A percentile compares a stretch with the other conserved stretches of the same genome.
Evolutionary conservation across 2,113 vertebrate species (phyloP).

Genomic region (Aphelocoma coerulescens): DNA sequence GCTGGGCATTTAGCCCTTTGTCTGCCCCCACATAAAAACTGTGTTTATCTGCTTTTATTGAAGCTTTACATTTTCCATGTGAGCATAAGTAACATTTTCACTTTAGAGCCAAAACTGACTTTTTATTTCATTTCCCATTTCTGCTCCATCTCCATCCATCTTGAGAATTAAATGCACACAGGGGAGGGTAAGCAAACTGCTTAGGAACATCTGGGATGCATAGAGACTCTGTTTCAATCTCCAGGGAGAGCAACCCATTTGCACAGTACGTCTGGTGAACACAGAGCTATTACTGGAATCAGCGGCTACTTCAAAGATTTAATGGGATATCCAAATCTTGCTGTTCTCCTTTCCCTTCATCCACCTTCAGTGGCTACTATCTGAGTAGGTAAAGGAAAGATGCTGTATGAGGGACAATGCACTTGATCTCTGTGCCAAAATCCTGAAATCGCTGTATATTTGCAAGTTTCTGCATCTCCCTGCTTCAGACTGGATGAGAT

Average conservation of each 20-base stretch:
- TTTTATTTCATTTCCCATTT: conserved; percentile 31
- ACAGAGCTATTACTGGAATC: background rate
- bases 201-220: conserved; percentile 25
- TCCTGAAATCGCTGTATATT: background rate
- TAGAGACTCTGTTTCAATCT: background rate
- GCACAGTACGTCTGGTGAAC: background rate
- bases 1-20: conserved; percentile 55
- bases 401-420: background rate
- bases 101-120: background rate
- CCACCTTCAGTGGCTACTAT: background rate
- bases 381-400: background rate
- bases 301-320: background rate
- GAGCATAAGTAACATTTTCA: conserved; percentile 17
- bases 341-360: background rate
- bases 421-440: background rate
- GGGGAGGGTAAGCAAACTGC: background rate
- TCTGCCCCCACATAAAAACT: conserved; percentile 47
- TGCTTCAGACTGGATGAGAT: background rate
- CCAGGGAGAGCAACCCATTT: conserved; percentile 5
- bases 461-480: background rate
- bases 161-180: conserved; percentile 3
- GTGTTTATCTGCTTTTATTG: conserved; percentile 47
- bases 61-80: conserved; percentile 31
- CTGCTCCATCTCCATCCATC: background rate
- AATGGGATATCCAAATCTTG: background rate